Base-by-base conservation (phyloP, 1,140 invertebrate species). In the Drosophila setifemur region DNA sequence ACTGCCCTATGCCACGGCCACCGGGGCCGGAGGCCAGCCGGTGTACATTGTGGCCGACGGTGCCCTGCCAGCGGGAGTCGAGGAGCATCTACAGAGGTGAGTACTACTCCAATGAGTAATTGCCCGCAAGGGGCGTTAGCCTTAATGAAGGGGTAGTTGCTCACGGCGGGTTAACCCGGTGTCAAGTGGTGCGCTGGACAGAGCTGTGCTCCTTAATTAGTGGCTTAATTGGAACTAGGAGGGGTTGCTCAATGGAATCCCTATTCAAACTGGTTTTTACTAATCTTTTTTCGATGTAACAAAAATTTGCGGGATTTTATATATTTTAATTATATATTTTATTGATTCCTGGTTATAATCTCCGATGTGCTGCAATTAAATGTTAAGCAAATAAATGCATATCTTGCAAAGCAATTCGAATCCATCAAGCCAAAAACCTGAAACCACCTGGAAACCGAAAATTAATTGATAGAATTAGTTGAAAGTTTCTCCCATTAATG, bases 61-160 rank as follows among this genome's bases (percentile, higher is more conserved):
- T 7, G 54, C 64, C 7, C 49, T 88, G 55, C 73, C 76, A 16
- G 55, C 69, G 5, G 76, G 75, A 16, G 86, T 90, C 9, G 87
- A 89, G 54, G 85, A 89, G 48, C 89, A 90, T 66, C 45, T 90
- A 31, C 89, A 90, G 58, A 89, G 89, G 89, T 90, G 60, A 90
- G 89, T 90, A 9, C 16, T 9, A 23, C 5, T 18, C n/a, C 6
- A 4, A 11, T 23, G 1, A 23, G 2, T 44, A 52, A 58, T 61
- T 61, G 57, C 19, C 57, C 57, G 19, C 42, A 64, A 64, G 2
- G 33, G 60, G 42, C n/a, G 7, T 61, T 57, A 25, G 14, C 9
- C 25, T 16, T 57, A 54, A 57, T 31, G 23, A 37, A 43, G 21
- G 57, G 57, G 14, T 35, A 33, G 53, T n/a, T 42, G 0, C 11